A percentile compares a stretch with the other conserved stretches of the same genome.
phyloP scores from a whole-genome alignment of 2,888 invertebrate species.

The Cenopis cana region DNA sequence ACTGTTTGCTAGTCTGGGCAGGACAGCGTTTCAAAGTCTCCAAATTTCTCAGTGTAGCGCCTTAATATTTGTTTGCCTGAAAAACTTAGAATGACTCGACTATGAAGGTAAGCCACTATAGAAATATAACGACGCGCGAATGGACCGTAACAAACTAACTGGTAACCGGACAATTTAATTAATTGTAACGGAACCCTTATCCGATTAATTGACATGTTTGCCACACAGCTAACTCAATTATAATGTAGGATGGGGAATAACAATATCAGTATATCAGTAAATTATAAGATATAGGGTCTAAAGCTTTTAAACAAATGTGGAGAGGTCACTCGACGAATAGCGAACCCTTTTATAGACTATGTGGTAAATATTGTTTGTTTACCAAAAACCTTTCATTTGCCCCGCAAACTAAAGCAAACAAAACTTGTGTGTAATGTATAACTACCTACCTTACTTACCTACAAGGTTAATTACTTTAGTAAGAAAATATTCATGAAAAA shows the following conservation, averaged over 20 bases:
- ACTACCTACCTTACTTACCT: not conserved
- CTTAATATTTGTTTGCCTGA: not conserved
- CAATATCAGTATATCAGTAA: constrained; percentile 15
- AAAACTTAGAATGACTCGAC: constrained; percentile 1
- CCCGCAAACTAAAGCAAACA: not conserved
- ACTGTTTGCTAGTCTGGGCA: too few species aligned
- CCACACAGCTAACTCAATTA: constrained; percentile 35
- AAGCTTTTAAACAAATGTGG: constrained; percentile 13
- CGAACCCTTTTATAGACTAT: not conserved
- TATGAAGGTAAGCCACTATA: constrained; percentile 3
- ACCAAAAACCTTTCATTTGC: not conserved
- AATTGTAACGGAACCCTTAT: constrained; percentile 39
- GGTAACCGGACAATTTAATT: constrained; percentile 38
- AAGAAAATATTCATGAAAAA: too few species aligned
- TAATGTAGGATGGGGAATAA: constrained; percentile 14
- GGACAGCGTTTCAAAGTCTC: too few species aligned
- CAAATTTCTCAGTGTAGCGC: too few species aligned
- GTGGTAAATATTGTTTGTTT: not conserved
- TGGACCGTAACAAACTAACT: constrained; percentile 31
- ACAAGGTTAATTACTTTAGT: too few species aligned
- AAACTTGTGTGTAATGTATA: not conserved
- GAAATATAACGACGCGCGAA: constrained; percentile 8
- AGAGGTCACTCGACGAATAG: not conserved
- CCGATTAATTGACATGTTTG: constrained; percentile 42
- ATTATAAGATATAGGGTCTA: constrained; percentile 7